Evolutionary conservation across 2,888 invertebrate genomes (phyloP).

Genomic region (Calephelis perditalis): DNA sequence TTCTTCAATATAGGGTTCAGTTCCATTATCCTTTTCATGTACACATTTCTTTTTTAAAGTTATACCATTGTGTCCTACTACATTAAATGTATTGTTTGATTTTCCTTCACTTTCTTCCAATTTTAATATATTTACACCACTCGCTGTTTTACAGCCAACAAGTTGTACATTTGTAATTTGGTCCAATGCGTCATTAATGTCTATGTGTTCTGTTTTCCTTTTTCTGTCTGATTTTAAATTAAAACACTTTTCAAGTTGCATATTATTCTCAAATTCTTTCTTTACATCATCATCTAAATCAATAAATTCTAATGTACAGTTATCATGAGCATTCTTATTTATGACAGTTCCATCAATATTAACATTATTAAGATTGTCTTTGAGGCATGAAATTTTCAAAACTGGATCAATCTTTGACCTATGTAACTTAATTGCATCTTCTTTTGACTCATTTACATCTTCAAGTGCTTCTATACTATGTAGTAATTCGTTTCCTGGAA

Average conservation of each 20-base stretch:
- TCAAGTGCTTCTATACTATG: not conserved
- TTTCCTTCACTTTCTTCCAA: constrained; percentile 34
- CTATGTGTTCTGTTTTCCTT: too few species aligned
- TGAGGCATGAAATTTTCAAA: too few species aligned
- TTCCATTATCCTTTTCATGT: not conserved
- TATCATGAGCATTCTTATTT: not conserved
- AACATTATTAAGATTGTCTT: too few species aligned
- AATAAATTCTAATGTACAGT: not conserved
- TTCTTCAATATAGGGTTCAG: not conserved
- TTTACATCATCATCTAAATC: constrained; percentile 23
- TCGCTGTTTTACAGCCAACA: constrained; percentile 44
- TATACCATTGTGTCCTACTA: constrained; percentile 19
- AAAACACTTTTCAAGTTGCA: constrained; percentile 36
- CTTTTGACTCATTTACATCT: not conserved
- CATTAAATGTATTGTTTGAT: constrained; percentile 35
- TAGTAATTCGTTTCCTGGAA: not conserved
- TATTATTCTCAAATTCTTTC: constrained; percentile 32
- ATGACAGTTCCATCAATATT: too few species aligned
- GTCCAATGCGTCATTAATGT: constrained; percentile 38
- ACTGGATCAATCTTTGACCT: too few species aligned
- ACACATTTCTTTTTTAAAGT: not conserved
- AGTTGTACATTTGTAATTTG: constrained; percentile 10
- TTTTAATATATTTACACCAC: constrained; percentile 42
- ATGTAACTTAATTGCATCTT: not conserved
- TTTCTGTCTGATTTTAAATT: not conserved